Base-by-base conservation (phyloP, 1,140 invertebrate species). In the Polypedilum vanderplanki region DNA sequence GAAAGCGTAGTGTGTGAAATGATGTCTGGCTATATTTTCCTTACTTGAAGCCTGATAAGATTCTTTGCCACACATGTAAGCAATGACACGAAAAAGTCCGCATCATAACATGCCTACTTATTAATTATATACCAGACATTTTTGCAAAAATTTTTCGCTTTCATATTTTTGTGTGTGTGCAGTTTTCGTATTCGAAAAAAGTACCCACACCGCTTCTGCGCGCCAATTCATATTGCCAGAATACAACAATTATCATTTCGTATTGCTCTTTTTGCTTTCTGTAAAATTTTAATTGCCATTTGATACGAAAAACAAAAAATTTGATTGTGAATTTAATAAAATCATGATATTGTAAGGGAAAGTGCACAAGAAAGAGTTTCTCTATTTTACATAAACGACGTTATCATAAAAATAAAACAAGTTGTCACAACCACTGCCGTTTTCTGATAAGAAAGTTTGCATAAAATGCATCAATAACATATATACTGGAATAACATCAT, bases 201-300 rank as follows among this genome's bases (percentile, higher is more conserved):
- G n/a, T 57, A 57, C 12, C 12, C 12, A 57, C 46, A 57, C 46
- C 46, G 46, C 46, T 57, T 46, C 15, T 57, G 24, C 24, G 24
- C n/a, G 46, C 46, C 46, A 57, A 57, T 57, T 57, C 46, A n/a
- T 57, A 46, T 10, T 15, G 15, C 15, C 41, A 15, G 9, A 46
- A 46, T 46, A 46, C n/a, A 41, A 41, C 10, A 10, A 41, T 41
- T 7, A 46, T 10, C 15, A 46, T 12, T 15, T 57, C n/a, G 12
- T 57, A n/a, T 15, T 57, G 46, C 46, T 57, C 46, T 57, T n/a
- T 57, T 57, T 57, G 46, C 46, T 57, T 57, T 57, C 46, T 57
- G 12, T 57, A 12, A 57, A 12, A 4, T 46, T 46, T 57, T 57
- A 57, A 57, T 57, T 57, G 46, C 46, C 12, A 57, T 57, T 57